phyloP scores from a whole-genome alignment of 2,113 vertebrate species.

The Rattus norvegicus region DNA sequence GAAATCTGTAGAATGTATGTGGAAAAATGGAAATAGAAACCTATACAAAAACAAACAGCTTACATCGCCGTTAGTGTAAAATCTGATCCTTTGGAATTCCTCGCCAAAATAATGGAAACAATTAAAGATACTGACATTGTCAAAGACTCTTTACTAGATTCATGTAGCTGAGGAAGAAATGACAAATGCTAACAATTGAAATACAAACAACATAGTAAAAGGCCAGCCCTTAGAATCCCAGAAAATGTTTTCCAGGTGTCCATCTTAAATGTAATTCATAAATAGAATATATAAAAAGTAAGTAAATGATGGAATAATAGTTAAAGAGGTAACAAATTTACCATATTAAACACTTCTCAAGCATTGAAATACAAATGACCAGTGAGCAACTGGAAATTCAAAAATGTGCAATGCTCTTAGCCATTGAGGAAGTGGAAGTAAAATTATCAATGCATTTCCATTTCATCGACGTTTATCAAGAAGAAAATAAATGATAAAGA shows the following conservation, averaged over 20 bases:
- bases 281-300: background rate
- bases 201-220: background rate
- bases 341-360: background rate
- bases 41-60: background rate
- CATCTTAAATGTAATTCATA: too few species aligned
- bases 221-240: background rate
- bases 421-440: too few species aligned
- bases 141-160: background rate
- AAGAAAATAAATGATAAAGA: too few species aligned
- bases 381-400: background rate
- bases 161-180: background rate
- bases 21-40: background rate
- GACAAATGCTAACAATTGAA: too few species aligned
- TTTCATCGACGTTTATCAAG: too few species aligned
- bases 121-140: background rate
- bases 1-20: background rate
- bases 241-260: background rate
- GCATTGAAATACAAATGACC: background rate
- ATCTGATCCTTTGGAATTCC: background rate
- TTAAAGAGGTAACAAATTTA: background rate
- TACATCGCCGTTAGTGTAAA: background rate
- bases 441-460: too few species aligned
- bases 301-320: background rate
- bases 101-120: background rate
- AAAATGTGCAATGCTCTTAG: background rate